A percentile compares a stretch with the other conserved stretches of the same genome.
These are phyloP conservation scores for Synanthedon vespiformis DNA, from an alignment of 2,888 invertebrate species.

Conservation along the genomic window DNA sequence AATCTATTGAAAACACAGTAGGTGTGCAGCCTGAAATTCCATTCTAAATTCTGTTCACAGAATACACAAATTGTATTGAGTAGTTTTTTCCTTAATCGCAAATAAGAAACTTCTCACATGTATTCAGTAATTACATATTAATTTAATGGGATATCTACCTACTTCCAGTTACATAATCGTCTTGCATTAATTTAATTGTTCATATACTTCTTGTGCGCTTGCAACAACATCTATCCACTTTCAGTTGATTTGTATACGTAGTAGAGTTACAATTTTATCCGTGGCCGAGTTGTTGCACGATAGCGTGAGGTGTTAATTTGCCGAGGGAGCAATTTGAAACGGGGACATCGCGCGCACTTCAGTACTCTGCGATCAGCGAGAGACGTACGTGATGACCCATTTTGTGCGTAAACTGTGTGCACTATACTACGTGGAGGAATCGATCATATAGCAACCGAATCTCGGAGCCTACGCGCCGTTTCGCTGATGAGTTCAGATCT, in stretches of 20 bases:
- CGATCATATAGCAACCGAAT: constrained; percentile 62
- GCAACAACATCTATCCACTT: no score
- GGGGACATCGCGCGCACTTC: constrained; percentile 51
- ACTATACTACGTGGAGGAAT: constrained; percentile 54
- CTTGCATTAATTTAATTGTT: no score
- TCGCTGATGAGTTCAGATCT: constrained; percentile 62
- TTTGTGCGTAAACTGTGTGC: constrained; percentile 49
- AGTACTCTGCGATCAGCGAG: constrained; percentile 25
- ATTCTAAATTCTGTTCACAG: no score
- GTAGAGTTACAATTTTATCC: constrained; percentile 16
- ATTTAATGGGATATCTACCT: no score
- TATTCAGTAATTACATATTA: no score
- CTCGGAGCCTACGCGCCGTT: constrained; percentile 50
- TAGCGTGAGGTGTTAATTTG: constrained; percentile 48
- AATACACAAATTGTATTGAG: no score
- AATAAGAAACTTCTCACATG: no score
- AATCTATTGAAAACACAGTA: no score
- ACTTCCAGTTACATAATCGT: no score
- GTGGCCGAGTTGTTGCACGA: constrained; percentile 30
- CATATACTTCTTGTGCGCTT: no score
- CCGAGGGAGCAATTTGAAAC: constrained; percentile 54
- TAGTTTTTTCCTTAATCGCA: no score
- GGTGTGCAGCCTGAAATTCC: no score
- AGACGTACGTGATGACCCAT: constrained; percentile 57
- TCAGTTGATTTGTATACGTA: background rate